Conservation (phyloP, 2,113 vertebrate genomes). For the Poeciliopsis prolifica region DNA sequence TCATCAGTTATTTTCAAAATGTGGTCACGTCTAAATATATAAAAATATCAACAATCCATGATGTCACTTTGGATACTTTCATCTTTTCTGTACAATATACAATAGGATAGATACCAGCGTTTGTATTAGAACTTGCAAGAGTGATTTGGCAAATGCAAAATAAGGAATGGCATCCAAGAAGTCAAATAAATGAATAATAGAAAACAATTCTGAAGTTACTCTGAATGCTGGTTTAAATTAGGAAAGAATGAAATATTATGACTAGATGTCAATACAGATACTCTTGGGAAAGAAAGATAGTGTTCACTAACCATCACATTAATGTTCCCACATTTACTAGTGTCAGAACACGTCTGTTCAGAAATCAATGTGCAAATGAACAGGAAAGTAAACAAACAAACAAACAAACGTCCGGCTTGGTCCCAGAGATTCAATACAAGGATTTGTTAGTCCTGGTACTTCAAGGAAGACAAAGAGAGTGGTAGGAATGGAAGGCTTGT, state of each 20-base stretch:
- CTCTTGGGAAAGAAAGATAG: conserved; percentile 44
- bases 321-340: conserved; percentile 31
- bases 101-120: not conserved
- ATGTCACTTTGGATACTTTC: not conserved
- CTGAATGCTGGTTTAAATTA: conserved; percentile 13
- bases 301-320: conserved; percentile 43
- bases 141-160: conserved; percentile 13
- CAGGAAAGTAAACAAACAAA: conserved; percentile 6
- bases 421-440: not conserved
- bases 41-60: not conserved
- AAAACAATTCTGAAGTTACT: not conserved
- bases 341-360: conserved; percentile 31
- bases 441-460: conserved; percentile 18
- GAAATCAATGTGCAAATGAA: conserved; percentile 56
- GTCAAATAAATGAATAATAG: not conserved
- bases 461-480: conserved; percentile 10
- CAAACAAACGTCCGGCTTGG: conserved; percentile 9
- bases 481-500: not conserved
- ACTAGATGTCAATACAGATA: conserved; percentile 13
- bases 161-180: not conserved
- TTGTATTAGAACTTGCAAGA: conserved; percentile 1
- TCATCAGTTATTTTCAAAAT: not conserved
- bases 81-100: conserved; percentile 4
- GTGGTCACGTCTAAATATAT: not conserved
- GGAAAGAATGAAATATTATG: conserved; percentile 18